Base-by-base conservation (phyloP, 2,888 invertebrate species). In the Leptothorax acervorum region DNA sequence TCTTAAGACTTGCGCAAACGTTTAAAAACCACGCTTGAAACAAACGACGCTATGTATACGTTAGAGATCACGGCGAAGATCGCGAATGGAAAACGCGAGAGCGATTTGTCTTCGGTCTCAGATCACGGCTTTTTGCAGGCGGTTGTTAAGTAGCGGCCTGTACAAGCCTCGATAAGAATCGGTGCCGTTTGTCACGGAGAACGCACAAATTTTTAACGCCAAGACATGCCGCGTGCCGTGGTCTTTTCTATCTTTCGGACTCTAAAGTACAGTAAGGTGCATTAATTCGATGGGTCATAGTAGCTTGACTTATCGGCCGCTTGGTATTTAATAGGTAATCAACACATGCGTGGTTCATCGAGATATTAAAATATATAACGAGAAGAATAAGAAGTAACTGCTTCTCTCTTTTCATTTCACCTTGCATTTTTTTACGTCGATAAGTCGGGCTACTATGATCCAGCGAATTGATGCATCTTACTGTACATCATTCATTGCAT, bases 41-140 rank as follows among this genome's bases (percentile, higher is more conserved):
- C 85, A 90, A 90, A 90, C 86, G 87, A 86, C 86, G 83, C 35
- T 39, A 87, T 62, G 31, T 82, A 35, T 35, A 88, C 86, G 87
- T 87, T 89, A 60, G 85, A 60, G 85, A 90, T 86, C 86, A 88
- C 83, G 82, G 18, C 62, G 83, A 90, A 87, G 89, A 90, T 90
- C 89, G 88, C 35, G 66, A 48, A 82, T 66, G 63, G 83, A 75
- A 62, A 81, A 87, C 89, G 88, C 79, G 81, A 86, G 83, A 81
- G 90, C 92, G 91, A 93, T 94, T 93, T 94, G 92, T 93, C 93
- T 91, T 91, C 89, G 87, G 90, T 88, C 91, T 90, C 88, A 92
- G 92, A 93, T 93, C 92, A 91, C 91, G 90, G 92, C 90, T 92
- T 93, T 92, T 92, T 91, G 91, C 91, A 39, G 92, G 91, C 78